Evolutionary conservation across 1,140 invertebrate species (phyloP).

Genomic region (Panagrolaimus sp.): DNA sequence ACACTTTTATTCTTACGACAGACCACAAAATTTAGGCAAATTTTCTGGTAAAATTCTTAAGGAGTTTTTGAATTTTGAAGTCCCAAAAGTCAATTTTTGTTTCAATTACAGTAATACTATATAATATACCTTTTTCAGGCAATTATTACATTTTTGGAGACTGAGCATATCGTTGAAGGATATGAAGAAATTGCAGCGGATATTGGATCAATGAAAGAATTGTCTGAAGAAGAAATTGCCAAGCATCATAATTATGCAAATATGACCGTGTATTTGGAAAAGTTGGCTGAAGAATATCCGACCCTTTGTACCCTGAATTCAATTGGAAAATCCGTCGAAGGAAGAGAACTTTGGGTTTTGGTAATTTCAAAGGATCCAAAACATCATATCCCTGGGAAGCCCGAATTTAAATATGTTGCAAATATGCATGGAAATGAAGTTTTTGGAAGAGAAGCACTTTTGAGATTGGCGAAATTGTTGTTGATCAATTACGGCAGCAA

Average conservation of each 20-base stretch:
- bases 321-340: slow-evolving; percentile 75
- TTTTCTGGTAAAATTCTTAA: too few species aligned
- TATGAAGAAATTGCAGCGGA: not conserved
- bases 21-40: too few species aligned
- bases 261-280: slow-evolving; percentile 20
- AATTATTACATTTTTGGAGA: slow-evolving; percentile 1
- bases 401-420: slow-evolving; percentile 83
- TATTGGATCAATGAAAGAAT: not conserved
- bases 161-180: slow-evolving; percentile 3
- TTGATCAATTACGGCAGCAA: slow-evolving; percentile 76
- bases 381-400: slow-evolving; percentile 75
- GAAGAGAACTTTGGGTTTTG: slow-evolving; percentile 72
- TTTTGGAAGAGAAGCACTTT: slow-evolving; percentile 77
- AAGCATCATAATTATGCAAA: slow-evolving; percentile 29
- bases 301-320: slow-evolving; percentile 66
- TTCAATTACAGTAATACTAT: too few species aligned
- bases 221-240: not conserved
- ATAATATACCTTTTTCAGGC: not conserved
- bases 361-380: slow-evolving; percentile 80
- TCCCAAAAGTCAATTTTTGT: too few species aligned
- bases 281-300: slow-evolving; percentile 18
- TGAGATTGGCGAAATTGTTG: slow-evolving; percentile 76
- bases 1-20: too few species aligned
- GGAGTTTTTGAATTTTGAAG: too few species aligned
- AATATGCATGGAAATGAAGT: slow-evolving; percentile 97